These are phyloP conservation scores for Drymonia ruficornis DNA, from an alignment of 2,888 invertebrate genomes.

Conservation along the genomic window DNA sequence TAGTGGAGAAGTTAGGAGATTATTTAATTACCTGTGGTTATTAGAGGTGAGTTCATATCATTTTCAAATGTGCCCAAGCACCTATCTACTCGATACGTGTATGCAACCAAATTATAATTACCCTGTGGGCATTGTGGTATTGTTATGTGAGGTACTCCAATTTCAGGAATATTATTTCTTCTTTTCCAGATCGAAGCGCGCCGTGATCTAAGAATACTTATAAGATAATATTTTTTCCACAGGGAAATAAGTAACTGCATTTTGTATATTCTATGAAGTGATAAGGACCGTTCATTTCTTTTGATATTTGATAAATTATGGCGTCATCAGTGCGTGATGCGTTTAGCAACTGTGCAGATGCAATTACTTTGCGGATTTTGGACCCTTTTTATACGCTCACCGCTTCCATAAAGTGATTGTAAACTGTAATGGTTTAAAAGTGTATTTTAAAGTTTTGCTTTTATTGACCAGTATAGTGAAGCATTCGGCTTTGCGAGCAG, in stretches of 20 bases:
- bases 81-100: too few species aligned
- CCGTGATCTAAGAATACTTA: constrained; percentile 84
- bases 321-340: constrained; percentile 79
- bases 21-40: constrained; percentile 98
- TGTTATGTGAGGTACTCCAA: not conserved
- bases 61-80: not conserved
- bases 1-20: constrained; percentile 98
- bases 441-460: constrained; percentile 78
- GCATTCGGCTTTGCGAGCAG: constrained; percentile 75
- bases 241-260: constrained; percentile 86
- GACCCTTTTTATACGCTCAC: constrained; percentile 83
- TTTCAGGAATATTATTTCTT: constrained; percentile 19
- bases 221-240: constrained; percentile 86
- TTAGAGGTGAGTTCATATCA: constrained; percentile 88
- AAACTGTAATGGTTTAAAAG: constrained; percentile 71
- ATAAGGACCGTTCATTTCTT: constrained; percentile 84
- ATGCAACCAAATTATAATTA: too few species aligned
- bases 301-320: constrained; percentile 83
- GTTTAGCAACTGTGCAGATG: constrained; percentile 74
- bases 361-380: constrained; percentile 82
- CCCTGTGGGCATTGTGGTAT: not conserved
- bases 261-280: constrained; percentile 86
- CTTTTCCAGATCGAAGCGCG: constrained; percentile 81
- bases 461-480: constrained; percentile 71
- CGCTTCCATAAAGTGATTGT: constrained; percentile 80